phyloP scores from a whole-genome alignment of 2,113 vertebrate species.

The Pollimyrus isidori region DNA sequence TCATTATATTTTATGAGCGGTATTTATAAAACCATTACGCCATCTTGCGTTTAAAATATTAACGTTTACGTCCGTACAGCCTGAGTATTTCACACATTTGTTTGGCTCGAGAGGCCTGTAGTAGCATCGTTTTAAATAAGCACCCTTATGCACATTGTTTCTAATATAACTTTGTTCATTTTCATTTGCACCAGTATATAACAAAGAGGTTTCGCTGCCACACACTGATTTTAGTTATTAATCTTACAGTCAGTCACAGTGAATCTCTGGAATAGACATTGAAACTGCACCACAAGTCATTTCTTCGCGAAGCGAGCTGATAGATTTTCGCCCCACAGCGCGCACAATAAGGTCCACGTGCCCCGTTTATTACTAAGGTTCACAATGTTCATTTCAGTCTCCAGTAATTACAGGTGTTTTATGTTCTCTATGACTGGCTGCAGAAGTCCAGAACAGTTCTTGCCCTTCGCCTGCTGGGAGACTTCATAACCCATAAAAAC shows the following conservation, averaged over 20 bases:
- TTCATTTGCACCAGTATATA: background rate
- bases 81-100: background rate
- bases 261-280: background rate
- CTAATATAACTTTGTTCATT: background rate
- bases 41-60: background rate
- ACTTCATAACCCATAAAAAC: background rate
- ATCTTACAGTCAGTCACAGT: background rate
- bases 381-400: background rate
- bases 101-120: background rate
- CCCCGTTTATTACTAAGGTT: background rate
- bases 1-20: background rate
- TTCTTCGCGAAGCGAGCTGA: too few species aligned
- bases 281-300: too few species aligned
- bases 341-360: background rate
- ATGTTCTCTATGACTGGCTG: background rate
- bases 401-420: background rate
- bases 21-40: background rate
- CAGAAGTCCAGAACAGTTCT: background rate
- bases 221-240: background rate
- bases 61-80: background rate
- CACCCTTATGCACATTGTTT: background rate
- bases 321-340: background rate
- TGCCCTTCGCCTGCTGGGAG: background rate
- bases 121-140: background rate
- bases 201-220: background rate